phyloP scores from a whole-genome alignment of 2,113 vertebrate species.

The Axis porcinus region DNA sequence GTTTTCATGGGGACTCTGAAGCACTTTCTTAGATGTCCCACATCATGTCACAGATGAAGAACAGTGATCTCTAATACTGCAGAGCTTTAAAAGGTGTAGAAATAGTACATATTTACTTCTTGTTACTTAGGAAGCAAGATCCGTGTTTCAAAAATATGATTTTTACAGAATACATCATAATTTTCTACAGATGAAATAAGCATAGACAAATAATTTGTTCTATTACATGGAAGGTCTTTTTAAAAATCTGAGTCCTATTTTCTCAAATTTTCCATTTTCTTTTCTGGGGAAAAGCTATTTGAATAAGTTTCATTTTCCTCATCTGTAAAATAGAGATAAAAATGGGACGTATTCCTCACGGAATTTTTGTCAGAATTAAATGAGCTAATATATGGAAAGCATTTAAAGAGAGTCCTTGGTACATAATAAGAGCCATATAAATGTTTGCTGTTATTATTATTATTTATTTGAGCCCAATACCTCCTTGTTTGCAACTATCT shows the following conservation, averaged over 20 bases:
- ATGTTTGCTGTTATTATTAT: neutral
- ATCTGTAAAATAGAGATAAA: slow-evolving; percentile 39
- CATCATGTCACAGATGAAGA: neutral
- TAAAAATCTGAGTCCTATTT: slow-evolving; percentile 13
- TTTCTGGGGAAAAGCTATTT: neutral
- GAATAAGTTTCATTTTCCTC: slow-evolving; percentile 21
- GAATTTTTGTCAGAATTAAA: slow-evolving; percentile 16
- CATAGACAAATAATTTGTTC: slow-evolving; percentile 17
- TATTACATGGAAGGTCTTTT: slow-evolving; percentile 1
- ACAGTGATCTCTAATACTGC: neutral
- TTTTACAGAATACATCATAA: slow-evolving; percentile 16
- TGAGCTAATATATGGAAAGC: neutral
- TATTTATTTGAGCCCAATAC: neutral
- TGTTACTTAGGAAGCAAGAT: slow-evolving; percentile 2
- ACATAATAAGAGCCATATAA: neutral
- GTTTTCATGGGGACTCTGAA: neutral
- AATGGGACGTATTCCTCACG: neutral
- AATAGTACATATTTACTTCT: neutral
- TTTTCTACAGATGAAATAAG: slow-evolving; percentile 36
- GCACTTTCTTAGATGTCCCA: neutral
- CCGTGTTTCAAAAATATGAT: neutral
- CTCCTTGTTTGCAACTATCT: slow-evolving; percentile 10
- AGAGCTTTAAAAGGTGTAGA: neutral
- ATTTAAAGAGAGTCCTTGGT: neutral
- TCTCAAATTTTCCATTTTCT: slow-evolving; percentile 15